Base-by-base conservation (phyloP, 2,888 invertebrate genomes). In the Molanna angustata region DNA sequence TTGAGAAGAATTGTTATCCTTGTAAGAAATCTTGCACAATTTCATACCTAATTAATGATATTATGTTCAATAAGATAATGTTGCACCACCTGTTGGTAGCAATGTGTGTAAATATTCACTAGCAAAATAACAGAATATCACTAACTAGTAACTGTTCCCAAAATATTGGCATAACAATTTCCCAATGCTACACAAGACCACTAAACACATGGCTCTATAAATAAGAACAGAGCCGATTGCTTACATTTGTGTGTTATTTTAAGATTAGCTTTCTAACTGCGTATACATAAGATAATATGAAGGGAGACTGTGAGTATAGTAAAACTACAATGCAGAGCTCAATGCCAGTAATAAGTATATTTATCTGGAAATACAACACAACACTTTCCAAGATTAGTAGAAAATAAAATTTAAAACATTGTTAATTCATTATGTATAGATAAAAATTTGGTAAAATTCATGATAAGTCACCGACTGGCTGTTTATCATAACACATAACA, bases 321-420 rank as follows among this genome's bases (percentile, higher is more conserved):
- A 67, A 77, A 76, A 76, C 76, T 67, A 76, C 70, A 74, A 69
- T 74, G 63, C 70, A 71, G 76, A 77, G 74, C 73, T 76, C 72
- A 76, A 76, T 76, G 75, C 52, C 57, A 59, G 54, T 76, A 77
- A 76, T 77, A 77, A 77, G 77, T 76, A 74, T 74, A 54, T 56
- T 67, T 74, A 74, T n/a, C n/a, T n/a, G 74, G 74, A 75, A 60
- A 74, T 73, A 76, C 76, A 77, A 77, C 60, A 60, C 76, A 77
- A 76, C 76, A 76, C 75, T 74, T 77, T 72, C 75, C 75, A 71
- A 73, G 72, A 76, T 77, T 77, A 77, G 76, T 77, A 77, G 70
- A 76, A 77, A 77, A 76, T 73, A 74, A 77, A 76, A 76, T 72
- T 76, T 74, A 76, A 74, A 75, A 71, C 75, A 76, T 69, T 74